A percentile compares a stretch with the other conserved stretches of the same genome.
These are phyloP conservation scores for Rhagologus leucostigma DNA, from an alignment of 2,113 vertebrate species.

Conservation along the genomic window DNA sequence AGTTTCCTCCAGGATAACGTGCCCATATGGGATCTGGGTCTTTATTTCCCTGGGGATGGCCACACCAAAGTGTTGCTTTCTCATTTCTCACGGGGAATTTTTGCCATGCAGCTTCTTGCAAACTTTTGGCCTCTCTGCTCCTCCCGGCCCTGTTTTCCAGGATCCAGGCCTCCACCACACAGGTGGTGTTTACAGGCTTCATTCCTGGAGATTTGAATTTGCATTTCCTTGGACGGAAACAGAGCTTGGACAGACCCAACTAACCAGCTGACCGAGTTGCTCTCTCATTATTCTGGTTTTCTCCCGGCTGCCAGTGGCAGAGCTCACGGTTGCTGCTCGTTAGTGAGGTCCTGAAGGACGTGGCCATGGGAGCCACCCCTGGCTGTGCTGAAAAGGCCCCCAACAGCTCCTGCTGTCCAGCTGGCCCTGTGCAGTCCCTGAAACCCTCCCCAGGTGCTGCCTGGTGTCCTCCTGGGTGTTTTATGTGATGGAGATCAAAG, in stretches of 20 bases:
- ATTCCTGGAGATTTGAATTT: background rate
- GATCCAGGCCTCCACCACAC: background rate
- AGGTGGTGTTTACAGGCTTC: background rate
- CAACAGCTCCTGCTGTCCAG: background rate
- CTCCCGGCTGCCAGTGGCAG: background rate
- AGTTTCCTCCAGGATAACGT: background rate
- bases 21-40: accelerated
- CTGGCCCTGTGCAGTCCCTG: accelerated
- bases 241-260: background rate
- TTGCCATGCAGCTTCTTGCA: accelerated
- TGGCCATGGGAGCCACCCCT: background rate
- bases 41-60: background rate
- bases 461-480: background rate
- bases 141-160: background rate
- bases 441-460: background rate
- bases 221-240: background rate
- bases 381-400: background rate
- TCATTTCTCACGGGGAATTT: background rate
- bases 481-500: accelerated
- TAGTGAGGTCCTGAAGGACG: background rate
- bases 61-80: background rate
- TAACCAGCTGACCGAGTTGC: background rate
- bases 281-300: background rate
- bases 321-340: background rate
- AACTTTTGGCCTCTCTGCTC: background rate